phyloP scores from a whole-genome alignment of 2,113 vertebrate species.

The Poeciliopsis occidentalis region DNA sequence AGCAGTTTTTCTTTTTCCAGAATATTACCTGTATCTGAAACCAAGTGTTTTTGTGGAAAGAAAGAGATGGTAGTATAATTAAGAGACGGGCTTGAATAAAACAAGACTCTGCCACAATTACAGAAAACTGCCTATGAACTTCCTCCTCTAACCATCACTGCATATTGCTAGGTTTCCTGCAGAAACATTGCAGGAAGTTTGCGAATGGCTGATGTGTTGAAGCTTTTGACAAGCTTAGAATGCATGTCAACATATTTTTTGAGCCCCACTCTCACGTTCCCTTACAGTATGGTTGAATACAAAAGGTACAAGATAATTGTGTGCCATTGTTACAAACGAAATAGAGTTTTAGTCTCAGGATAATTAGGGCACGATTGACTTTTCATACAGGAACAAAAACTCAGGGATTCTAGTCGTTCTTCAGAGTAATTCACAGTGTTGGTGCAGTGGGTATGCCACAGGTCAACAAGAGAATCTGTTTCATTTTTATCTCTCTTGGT shows the following conservation, averaged over 20 bases:
- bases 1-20: slow-evolving; percentile 1
- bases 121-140: slow-evolving; percentile 72
- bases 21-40: slow-evolving; percentile 18
- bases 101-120: slow-evolving; percentile 69
- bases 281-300: not conserved
- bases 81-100: slow-evolving; percentile 52
- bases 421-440: not conserved
- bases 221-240: not conserved
- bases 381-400: not conserved
- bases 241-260: not conserved
- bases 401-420: not conserved
- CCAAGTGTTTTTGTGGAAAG: slow-evolving; percentile 44
- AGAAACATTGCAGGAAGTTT: slow-evolving; percentile 55
- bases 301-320: not conserved
- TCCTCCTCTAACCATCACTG: slow-evolving; percentile 38
- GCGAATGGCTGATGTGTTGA: slow-evolving; percentile 23
- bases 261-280: no score
- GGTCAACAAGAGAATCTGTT: slow-evolving; percentile 29
- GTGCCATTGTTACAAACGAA: not conserved
- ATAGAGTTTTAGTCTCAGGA: not conserved
- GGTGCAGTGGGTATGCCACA: slow-evolving; percentile 18
- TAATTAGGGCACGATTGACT: not conserved
- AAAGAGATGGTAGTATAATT: slow-evolving; percentile 60
- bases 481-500: slow-evolving; percentile 20
- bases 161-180: slow-evolving; percentile 61